Evolutionary conservation across 2,888 invertebrate species (phyloP), one percentile per base, ranked within the genome.

Genomic region (Erebia epiphron): DNA sequence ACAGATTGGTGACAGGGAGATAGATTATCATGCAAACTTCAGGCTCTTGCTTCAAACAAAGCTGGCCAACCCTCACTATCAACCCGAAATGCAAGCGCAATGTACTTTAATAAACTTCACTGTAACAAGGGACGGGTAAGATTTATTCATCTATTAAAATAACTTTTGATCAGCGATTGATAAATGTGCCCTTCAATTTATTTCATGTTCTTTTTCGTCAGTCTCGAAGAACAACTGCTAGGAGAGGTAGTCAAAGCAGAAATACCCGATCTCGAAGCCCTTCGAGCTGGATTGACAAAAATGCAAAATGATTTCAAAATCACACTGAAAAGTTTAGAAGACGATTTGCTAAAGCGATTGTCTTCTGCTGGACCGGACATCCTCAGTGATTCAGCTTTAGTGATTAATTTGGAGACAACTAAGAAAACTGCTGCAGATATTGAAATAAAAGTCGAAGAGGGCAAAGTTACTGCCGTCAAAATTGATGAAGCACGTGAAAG

Each of bases 31-130:
- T 89, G 95, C 95, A 0, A 94, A 93, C 62, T 99, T 99, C 90
- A 95, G 96, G 11, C 92, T 99, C 5, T 95, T 99, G 75, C 86
- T 99, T 0, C 98, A 99, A 85, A 98, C 98, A 0, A 99, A 99
- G 89, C 89, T 99, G 73, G 98, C 98, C 1, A 99, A 99, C 91
- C 98, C 98, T 0, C 98, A 98, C 90, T 99, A 98, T 85, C 98
- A 98, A 83, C 98, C 98, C 0, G 98, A 99, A 91, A 97, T 98
- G 95, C 98, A 99, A 89, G 98, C 98, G 0, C 98, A 99, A 90
- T 97, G 98, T 9, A 98, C 98, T 0, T 94, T 99, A 16, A 98
- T 99, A 74, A 98, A 99, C 89, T 99, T 99, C 82, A 98, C 98
- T 1, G 98, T 99, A 2, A 99, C 98, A 0, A 95, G 96, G 81